Evolutionary conservation across 2,113 vertebrate species (phyloP).

Genomic region (Crocuta crocuta): DNA sequence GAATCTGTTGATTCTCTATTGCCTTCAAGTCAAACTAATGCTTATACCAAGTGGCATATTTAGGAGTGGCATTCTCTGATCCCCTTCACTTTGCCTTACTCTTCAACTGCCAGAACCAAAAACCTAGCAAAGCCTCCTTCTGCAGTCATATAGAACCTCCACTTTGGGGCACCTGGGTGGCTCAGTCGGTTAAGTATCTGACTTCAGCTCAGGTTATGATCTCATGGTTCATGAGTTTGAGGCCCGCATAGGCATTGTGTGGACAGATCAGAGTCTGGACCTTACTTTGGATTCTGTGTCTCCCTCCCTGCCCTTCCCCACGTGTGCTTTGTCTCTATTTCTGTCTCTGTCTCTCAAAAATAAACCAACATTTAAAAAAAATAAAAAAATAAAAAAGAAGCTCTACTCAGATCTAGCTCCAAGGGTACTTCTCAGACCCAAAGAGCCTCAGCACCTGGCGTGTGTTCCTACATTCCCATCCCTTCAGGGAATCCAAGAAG

Average conservation of each 20-base stretch:
- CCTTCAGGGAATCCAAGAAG: not conserved
- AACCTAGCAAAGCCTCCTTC: constrained; percentile 18
- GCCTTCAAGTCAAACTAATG: not conserved
- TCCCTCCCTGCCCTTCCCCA: too few species aligned
- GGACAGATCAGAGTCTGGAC: too few species aligned
- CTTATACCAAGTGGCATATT: not conserved
- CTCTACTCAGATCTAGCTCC: not conserved
- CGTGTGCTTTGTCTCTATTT: too few species aligned
- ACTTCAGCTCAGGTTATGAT: too few species aligned
- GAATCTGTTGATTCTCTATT: not conserved
- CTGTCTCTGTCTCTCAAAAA: too few species aligned
- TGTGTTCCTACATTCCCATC: not conserved
- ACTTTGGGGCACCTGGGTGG: not conserved
- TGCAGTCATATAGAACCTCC: not conserved
- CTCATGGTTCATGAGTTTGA: too few species aligned
- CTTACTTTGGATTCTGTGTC: too few species aligned
- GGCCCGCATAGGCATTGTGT: too few species aligned
- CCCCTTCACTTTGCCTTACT: constrained; percentile 15
- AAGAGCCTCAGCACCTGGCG: not conserved
- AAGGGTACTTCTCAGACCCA: not conserved
- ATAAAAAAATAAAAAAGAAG: not conserved
- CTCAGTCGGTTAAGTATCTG: too few species aligned
- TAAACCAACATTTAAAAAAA: too few species aligned
- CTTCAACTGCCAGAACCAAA: not conserved
- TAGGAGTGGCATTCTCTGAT: not conserved